phyloP scores from a whole-genome alignment of 2,113 vertebrate species.

The Leucosticte australis region DNA sequence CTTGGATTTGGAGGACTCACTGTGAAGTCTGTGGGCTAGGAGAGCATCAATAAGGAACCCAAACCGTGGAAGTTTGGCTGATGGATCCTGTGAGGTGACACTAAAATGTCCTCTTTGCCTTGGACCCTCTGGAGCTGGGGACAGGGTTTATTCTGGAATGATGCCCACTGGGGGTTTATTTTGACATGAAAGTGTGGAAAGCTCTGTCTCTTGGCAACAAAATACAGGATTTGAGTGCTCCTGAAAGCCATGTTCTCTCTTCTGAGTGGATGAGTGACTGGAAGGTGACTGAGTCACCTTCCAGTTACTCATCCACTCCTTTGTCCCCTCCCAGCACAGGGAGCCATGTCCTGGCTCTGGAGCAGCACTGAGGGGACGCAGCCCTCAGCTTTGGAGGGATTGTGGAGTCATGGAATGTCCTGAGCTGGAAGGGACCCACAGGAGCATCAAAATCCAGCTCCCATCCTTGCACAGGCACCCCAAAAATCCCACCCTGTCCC shows the following conservation, averaged over 20 bases:
- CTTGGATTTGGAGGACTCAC: neutral
- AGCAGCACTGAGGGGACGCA: neutral
- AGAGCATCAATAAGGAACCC: neutral
- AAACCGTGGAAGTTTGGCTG: rapidly evolving
- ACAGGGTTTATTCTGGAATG: neutral
- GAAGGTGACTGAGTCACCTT: too few relatives aligned
- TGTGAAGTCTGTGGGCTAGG: neutral
- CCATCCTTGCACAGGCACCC: too few relatives aligned
- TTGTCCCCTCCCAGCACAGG: neutral
- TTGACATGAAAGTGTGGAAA: too few relatives aligned
- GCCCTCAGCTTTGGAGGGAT: neutral
- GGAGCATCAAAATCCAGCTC: neutral
- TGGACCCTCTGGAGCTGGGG: neutral
- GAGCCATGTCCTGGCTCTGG: neutral
- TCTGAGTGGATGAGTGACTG: too few relatives aligned
- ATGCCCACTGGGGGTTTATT: too few relatives aligned
- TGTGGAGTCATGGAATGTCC: neutral
- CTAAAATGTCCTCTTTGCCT: neutral
- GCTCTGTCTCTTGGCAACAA: neutral
- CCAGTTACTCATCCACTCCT: neutral
- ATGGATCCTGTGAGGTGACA: neutral
- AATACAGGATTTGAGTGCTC: neutral
- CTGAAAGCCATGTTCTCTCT: neutral
- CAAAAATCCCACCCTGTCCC: neutral
- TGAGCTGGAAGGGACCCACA: neutral